These are phyloP conservation scores for Falco punctatus DNA, from an alignment of 2,113 vertebrate genomes.

Conservation along the genomic window DNA sequence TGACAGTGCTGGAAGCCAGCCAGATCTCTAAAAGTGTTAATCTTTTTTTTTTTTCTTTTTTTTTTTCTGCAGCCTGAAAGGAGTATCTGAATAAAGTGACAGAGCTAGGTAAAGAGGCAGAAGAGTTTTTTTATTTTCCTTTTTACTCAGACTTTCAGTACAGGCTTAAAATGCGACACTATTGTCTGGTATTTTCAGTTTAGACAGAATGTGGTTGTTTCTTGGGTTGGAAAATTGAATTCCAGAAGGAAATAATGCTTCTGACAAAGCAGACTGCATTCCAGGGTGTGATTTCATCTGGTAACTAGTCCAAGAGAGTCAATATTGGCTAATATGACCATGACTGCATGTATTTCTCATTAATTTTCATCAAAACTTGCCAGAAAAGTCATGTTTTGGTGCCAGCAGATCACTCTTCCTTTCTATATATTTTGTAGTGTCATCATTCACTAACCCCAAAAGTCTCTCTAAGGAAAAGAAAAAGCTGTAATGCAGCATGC, in stretches of 20 bases:
- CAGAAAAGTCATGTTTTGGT: constrained; percentile 11
- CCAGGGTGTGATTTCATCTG: constrained; percentile 54
- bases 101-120: background rate
- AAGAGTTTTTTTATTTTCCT: background rate
- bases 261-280: constrained; percentile 48
- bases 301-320: constrained; percentile 33
- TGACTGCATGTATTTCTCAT: constrained; percentile 54
- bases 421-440: constrained; percentile 22
- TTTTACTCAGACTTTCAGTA: constrained; percentile 1
- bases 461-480: constrained; percentile 4
- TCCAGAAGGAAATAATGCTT: constrained; percentile 53
- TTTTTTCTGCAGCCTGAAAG: background rate
- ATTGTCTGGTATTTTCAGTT: constrained; percentile 42
- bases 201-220: constrained; percentile 28
- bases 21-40: background rate
- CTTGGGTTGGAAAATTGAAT: constrained; percentile 31
- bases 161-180: background rate
- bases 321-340: constrained; percentile 19
- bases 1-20: background rate
- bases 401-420: constrained; percentile 42
- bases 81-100: background rate
- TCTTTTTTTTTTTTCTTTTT: background rate
- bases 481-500: background rate
- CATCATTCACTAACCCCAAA: background rate
- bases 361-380: constrained; percentile 36